Conservation (phyloP, 2,888 invertebrate species). For the Caenorhabditis virilis region DNA sequence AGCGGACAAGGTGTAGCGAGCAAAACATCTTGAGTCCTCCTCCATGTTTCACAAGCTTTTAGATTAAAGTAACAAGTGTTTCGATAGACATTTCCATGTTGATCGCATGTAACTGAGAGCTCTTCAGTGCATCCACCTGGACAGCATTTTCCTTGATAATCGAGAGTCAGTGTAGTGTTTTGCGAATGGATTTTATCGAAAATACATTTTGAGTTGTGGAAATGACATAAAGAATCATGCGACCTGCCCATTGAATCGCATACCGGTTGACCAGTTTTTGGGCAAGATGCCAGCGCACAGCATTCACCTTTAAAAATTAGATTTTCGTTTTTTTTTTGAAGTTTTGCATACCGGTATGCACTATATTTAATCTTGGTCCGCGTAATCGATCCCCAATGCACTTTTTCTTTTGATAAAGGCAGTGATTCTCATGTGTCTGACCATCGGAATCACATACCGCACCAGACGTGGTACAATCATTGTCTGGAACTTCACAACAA, state of each 20-base stretch:
- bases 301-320: conserved; percentile 48
- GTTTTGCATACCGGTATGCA: conserved; percentile 51
- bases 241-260: conserved; percentile 56
- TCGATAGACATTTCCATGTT: conserved; percentile 49
- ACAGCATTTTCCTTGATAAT: conserved; percentile 53
- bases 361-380: conserved; percentile 45
- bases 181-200: conserved; percentile 54
- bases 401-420: conserved; percentile 55
- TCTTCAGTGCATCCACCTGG: conserved; percentile 41
- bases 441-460: conserved; percentile 59
- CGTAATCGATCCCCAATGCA: conserved; percentile 48
- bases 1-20: conserved; percentile 34
- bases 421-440: conserved; percentile 49
- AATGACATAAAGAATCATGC: conserved; percentile 57
- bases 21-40: conserved; percentile 40
- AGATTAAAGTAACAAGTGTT: conserved; percentile 46
- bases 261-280: conserved; percentile 48
- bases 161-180: conserved; percentile 39
- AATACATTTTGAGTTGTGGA: conserved; percentile 60
- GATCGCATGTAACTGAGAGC: conserved; percentile 49
- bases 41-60: conserved; percentile 46
- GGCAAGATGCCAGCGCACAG: conserved; percentile 52
- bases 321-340: background rate
- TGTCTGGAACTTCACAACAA: conserved; percentile 47
- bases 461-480: conserved; percentile 41